Evolutionary conservation across 2,113 vertebrate genomes (phyloP).

Genomic region (Vulpes ferrilata): DNA sequence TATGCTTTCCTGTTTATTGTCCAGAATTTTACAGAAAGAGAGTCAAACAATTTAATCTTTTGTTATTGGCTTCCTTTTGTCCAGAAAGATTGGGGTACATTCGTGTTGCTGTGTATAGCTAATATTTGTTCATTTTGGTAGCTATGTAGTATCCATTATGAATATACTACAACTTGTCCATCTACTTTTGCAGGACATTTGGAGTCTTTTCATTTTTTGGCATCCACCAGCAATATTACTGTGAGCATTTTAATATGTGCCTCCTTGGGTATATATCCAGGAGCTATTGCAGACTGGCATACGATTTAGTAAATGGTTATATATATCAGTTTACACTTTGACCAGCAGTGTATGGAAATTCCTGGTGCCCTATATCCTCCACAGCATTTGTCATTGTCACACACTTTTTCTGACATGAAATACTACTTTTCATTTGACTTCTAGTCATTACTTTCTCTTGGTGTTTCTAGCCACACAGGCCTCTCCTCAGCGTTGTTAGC

Average conservation of each 20-base stretch:
- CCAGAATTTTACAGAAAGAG: slow-evolving; percentile 42
- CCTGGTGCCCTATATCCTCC: not conserved
- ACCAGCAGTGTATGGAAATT: not conserved
- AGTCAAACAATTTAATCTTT: not conserved
- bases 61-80: slow-evolving; percentile 17
- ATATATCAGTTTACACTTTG: not conserved
- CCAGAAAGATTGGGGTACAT: not conserved
- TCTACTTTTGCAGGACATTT: slow-evolving; percentile 13
- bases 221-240: not conserved
- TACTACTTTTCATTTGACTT: not conserved
- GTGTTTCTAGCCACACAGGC: not conserved
- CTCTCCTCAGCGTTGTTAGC: not conserved
- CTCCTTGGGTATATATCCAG: not conserved
- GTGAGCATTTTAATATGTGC: not conserved
- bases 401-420: not conserved
- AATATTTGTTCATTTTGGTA: not conserved
- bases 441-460: not conserved
- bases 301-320: not conserved
- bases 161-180: not conserved
- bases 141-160: not conserved
- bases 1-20: slow-evolving; percentile 39
- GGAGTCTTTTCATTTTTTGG: not conserved
- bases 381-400: not conserved
- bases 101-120: not conserved
- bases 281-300: not conserved